Conservation (phyloP, 30 jellyfish, hydroid and myxozoan species). For the Cassiopea andromeda region DNA sequence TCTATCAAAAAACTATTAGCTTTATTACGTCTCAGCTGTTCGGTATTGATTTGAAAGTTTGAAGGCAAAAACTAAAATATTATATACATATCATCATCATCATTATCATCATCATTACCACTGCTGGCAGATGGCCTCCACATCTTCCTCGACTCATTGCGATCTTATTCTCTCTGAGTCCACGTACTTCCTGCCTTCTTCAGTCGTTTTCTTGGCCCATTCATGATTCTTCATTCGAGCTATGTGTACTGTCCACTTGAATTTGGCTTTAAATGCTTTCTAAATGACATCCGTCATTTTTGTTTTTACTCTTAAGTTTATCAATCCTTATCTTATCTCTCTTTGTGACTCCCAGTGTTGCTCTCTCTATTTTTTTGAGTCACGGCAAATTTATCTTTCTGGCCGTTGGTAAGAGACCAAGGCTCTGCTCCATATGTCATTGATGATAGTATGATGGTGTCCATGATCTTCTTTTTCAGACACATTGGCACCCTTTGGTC, state of each 20-base stretch:
- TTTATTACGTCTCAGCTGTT: too few relatives aligned
- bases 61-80: too few relatives aligned
- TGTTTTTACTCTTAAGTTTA: slow-evolving; percentile 31
- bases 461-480: slow-evolving; percentile 54
- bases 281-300: slow-evolving; percentile 44
- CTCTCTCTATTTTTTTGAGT: slow-evolving; percentile 44
- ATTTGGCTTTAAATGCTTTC: slow-evolving; percentile 22
- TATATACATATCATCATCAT: not conserved
- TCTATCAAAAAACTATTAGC: too few relatives aligned
- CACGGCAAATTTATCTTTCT: slow-evolving; percentile 44
- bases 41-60: too few relatives aligned
- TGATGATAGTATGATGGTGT: slow-evolving; percentile 53
- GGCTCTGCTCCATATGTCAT: slow-evolving; percentile 75
- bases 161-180: slow-evolving; percentile 44
- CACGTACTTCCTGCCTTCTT: slow-evolving; percentile 49
- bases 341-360: slow-evolving; percentile 38
- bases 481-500: slow-evolving; percentile 63
- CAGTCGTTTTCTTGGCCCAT: slow-evolving; percentile 61
- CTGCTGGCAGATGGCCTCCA: slow-evolving; percentile 74
- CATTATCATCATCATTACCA: slow-evolving; percentile 26
- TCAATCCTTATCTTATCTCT: slow-evolving; percentile 49
- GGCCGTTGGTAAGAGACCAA: slow-evolving; percentile 50
- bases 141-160: slow-evolving; percentile 42
- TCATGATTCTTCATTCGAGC: slow-evolving; percentile 51
- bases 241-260: slow-evolving; percentile 60